Base-by-base conservation (phyloP, 2,888 invertebrate genomes). In the Marronus borbonicus region DNA sequence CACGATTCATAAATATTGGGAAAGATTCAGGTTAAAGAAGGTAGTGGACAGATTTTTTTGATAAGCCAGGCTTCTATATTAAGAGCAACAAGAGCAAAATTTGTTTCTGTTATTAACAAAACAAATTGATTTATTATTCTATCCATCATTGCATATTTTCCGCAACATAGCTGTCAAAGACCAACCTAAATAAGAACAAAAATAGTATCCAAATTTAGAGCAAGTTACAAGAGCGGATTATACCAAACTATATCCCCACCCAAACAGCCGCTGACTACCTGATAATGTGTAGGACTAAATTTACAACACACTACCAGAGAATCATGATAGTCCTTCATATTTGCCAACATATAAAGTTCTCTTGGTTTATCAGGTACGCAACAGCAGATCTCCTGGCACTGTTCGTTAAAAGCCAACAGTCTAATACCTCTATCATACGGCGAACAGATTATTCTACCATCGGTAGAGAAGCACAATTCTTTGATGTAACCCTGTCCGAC, bases 401-500 rank as follows among this genome's bases (percentile, higher is more conserved):
- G 89, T 8, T 92, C 90, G 84, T 94, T 93, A 83, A 97, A 95
- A 0, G 95, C 93, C 31, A 98, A 89, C 3, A 98, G 90, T n/a
- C 98, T 90, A 80, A 97, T 92, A 44, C 98, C 97, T 84, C 93
- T 93, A 0, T 94, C 95, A 87, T 94, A 97, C 0, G 98, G 98
- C 0, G 97, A 98, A 86, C 96, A 96, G 39, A 98, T 94, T 10
- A 98, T 89, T 70, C 97, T 91, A 0, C 98, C 98, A 87, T 98
- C 97, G 1, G 95, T 91, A 0, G 97, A 97, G 88, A 96, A 98
- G 84, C 96, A 96, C 65, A 97, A 90, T 86, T 98, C 98, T 89
- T 98, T 98, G 77, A 98, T 98, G 84, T 95, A 97, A 0, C 97
- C 97, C 81, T 94, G 94, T 1, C 96, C 97, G 14, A 95, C 94